Base-by-base conservation (phyloP, 2,113 vertebrate genomes). In the Parus major region DNA sequence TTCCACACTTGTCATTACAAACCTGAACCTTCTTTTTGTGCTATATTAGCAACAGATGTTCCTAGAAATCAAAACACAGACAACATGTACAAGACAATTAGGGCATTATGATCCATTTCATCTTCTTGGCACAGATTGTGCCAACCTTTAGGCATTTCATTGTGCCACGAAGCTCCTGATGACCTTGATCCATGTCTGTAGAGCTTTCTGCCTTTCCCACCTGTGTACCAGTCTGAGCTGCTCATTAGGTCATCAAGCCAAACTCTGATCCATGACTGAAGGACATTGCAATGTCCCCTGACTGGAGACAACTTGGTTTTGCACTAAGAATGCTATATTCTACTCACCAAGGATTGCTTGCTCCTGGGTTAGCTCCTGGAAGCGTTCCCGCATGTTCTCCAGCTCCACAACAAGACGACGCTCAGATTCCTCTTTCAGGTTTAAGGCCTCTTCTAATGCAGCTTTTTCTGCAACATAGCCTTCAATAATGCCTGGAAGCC, bases 391-490 rank as follows among this genome's bases (percentile, higher is more conserved):
- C 57, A 98, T 95, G 23, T 69, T 97, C 92, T 99, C 99, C 96
- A 99, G 95, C 94, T 99, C 98, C 57, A 98, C 92, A 16, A 98
- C 98, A 4, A 99, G 98, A 33, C 85, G 96, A 89, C 97, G 98
- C 77, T 99, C 98, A 3, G 98, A 98, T 3, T 91, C 88, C 80
- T 99, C 99, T 94, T 99, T 99, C 94, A 97, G 97, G 83, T 96
- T 98, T 79, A 99, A 92, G 1, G 96, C 96, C 90, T 99, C 98
- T 95, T 99, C 98, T 42, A 99, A 79, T 0, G 92, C 52, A 4
- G 98, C 98, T 88, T 99, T 99, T 96, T 99, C 99, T 60, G 97
- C 98, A 81, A 98, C 96, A 8, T 99, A 99, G 50, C 99, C 99
- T 60, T 99, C 99, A 5, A 99, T 95, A 79, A 99, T 97, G 29